phyloP scores from a whole-genome alignment of 2,888 invertebrate species.

The Schizaphis graminum region DNA sequence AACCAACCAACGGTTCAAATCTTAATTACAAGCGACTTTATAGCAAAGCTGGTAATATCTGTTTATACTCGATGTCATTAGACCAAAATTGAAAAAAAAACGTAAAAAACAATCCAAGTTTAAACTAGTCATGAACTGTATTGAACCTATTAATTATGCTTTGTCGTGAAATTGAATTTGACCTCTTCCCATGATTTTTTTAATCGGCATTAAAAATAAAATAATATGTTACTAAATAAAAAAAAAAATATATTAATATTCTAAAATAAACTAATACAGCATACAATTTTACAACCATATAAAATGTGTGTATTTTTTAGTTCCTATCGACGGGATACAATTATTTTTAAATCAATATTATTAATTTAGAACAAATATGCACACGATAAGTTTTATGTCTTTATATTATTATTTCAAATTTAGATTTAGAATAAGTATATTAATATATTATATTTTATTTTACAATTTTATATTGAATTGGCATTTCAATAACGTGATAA shows the following conservation, averaged over 20 bases:
- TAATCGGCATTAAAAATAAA: too few species aligned
- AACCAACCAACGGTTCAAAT: slow-evolving; percentile 30
- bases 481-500: not conserved
- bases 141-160: not conserved
- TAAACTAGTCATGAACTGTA: not conserved
- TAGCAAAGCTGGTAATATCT: not conserved
- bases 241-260: not conserved
- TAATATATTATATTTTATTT: not conserved
- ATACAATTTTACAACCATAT: not conserved
- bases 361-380: not conserved
- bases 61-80: not conserved
- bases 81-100: not conserved
- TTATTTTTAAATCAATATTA: not conserved
- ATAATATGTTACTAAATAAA: not conserved
- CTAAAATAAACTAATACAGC: not conserved
- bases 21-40: slow-evolving; percentile 34
- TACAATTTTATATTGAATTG: not conserved
- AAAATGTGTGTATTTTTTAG: not conserved
- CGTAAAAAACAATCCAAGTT: not conserved
- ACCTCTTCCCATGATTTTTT: not conserved
- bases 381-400: not conserved
- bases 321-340: not conserved
- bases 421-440: not conserved
- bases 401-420: not conserved
- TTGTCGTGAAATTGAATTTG: not conserved